Evolutionary conservation across 1,140 invertebrate genomes (phyloP).

Genomic region (Aphelenchoides besseyi): DNA sequence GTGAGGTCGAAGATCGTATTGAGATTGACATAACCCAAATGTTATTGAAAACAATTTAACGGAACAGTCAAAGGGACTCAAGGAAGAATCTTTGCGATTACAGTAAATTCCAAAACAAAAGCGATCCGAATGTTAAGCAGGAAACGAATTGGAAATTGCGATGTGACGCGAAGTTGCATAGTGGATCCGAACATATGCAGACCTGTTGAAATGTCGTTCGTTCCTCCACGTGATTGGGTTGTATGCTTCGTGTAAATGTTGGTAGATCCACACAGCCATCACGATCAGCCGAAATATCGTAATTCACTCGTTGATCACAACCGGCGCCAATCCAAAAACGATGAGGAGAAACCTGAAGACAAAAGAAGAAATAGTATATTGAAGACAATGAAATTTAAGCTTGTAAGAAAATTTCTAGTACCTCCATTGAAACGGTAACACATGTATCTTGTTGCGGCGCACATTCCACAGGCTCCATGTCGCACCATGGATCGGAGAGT

Average conservation of each 20-base stretch:
- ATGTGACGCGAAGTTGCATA: slow-evolving; percentile 20
- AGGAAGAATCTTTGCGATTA: too few species aligned
- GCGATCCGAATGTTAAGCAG: not conserved
- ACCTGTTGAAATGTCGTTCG: slow-evolving; percentile 24
- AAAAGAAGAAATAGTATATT: not conserved
- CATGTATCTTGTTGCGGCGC: slow-evolving; percentile 27
- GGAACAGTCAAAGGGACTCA: too few species aligned
- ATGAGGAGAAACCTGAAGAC: slow-evolving; percentile 23
- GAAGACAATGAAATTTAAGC: slow-evolving; percentile 16
- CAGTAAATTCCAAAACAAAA: not conserved
- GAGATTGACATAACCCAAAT: too few species aligned
- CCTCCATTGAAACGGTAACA: slow-evolving; percentile 34
- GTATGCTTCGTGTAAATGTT: slow-evolving; percentile 30
- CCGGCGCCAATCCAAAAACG: slow-evolving; percentile 38
- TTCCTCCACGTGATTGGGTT: slow-evolving; percentile 28
- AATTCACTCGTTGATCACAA: slow-evolving; percentile 41
- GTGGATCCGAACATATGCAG: slow-evolving; percentile 21
- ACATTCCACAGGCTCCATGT: slow-evolving; percentile 33
- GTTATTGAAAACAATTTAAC: too few species aligned
- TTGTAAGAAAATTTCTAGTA: too few species aligned
- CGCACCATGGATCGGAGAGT: slow-evolving; percentile 29
- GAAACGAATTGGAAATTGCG: not conserved
- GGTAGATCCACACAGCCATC: slow-evolving; percentile 34
- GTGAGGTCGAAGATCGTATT: too few species aligned
- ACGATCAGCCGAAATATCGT: slow-evolving; percentile 32